Evolutionary conservation across 2,888 invertebrate species (phyloP), one percentile per base, ranked within the genome.

Genomic region (Neocrepidodera transversa): DNA sequence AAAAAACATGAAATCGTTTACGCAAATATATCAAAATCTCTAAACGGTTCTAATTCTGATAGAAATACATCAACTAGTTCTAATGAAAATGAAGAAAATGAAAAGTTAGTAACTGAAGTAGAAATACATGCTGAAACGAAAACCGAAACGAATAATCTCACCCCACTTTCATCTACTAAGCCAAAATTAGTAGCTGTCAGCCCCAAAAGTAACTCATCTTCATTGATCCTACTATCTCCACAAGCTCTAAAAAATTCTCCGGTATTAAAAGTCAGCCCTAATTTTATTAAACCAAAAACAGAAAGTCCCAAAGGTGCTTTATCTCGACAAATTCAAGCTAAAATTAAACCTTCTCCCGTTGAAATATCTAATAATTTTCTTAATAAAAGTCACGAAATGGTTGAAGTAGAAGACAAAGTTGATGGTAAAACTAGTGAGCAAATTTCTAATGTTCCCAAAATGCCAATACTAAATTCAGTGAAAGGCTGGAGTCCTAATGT

Each of bases 241-340:
- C 67, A 70, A 40, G 72, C 72, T 1, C 55, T 73, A 51, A 71
- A 76, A 42, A 72, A 80, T 0, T 73, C 73, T 0, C 83, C 83
- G 49, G 78, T 78, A 50, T 82, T 85, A 61, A 85, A 85, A 70
- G 84, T 85, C 0, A 85, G 84, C 62, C 84, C 86, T 0, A 85
- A 85, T 74, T 77, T 85, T 59, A 81, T 85, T 7, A 76, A 77
- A 61, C 76, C 79, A 20, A 73, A 74, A 54, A 73, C 68, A 13
- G 73, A 74, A 60, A 77, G 74, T 60, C 74, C 75, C 1, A 78
- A 77, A 71, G 78, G 78, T 14, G 78, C 78, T 2, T 61, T 79
- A 6, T 75, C 77, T 8, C 65, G 71, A 40, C 77, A 79, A 62
- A 72, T 79, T 18, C 74, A 78, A 63, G 76, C 78, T 5, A 78